Conservation (phyloP, 1,140 invertebrate species). For the Paraescarpia echinospica region DNA sequence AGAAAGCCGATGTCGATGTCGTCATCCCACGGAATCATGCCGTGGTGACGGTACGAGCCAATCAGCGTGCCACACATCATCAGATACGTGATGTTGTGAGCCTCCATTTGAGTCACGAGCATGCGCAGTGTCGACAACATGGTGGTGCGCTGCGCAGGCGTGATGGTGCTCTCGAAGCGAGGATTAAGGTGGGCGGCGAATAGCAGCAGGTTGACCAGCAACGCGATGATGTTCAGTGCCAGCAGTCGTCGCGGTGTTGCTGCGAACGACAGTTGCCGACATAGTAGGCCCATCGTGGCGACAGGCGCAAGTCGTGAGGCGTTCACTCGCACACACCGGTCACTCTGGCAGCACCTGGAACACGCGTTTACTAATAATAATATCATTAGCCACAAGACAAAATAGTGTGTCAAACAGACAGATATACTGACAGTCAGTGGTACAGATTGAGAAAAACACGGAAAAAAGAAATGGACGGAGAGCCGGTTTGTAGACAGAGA, state of each 20-base stretch:
- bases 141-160: neutral
- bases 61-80: conserved; percentile 37
- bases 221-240: neutral
- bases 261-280: neutral
- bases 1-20: conserved; percentile 36
- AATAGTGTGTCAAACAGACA: too few relatives aligned
- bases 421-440: too few relatives aligned
- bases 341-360: neutral
- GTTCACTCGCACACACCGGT: too few relatives aligned
- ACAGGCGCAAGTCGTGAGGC: neutral
- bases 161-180: neutral
- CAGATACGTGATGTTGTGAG: conserved; percentile 32
- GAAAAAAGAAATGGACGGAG: too few relatives aligned
- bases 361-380: neutral
- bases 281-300: neutral
- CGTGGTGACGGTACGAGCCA: conserved; percentile 40
- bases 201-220: neutral
- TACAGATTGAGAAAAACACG: too few relatives aligned
- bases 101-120: neutral
- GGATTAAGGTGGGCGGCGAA: neutral
- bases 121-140: neutral
- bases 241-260: neutral
- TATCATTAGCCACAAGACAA: too few relatives aligned
- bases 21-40: conserved; percentile 43
- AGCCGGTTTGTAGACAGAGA: too few relatives aligned